phyloP scores from a whole-genome alignment of 2,797 vertebrate genomes.

The Phrynocephalus vlangalii region DNA sequence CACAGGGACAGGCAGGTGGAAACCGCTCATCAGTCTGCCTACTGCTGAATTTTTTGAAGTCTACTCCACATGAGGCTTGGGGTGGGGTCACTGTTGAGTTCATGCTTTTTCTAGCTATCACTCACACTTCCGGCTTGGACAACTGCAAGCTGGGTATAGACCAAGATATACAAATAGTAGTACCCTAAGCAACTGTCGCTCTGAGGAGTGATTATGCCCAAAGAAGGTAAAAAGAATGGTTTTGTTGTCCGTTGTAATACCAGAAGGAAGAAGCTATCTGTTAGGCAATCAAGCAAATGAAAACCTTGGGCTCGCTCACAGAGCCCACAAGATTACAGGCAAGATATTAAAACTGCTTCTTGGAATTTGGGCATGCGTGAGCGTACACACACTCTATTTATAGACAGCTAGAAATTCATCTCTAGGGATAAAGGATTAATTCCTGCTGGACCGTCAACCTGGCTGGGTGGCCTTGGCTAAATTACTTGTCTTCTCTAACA shows the following conservation, averaged over 20 bases:
- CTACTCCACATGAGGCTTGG: neutral
- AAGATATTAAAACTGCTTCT: conserved; percentile 20
- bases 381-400: conserved; percentile 14
- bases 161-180: conserved; percentile 21
- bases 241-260: conserved; percentile 35
- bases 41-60: conserved; percentile 8
- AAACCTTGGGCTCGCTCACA: conserved; percentile 28
- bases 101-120: neutral
- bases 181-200: conserved; percentile 27
- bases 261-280: conserved; percentile 40
- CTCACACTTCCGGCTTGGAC: conserved; percentile 5
- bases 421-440: conserved; percentile 15
- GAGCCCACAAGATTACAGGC: conserved; percentile 22
- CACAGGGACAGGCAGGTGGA: neutral
- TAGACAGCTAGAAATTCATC: conserved; percentile 15
- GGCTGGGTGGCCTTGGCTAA: conserved; percentile 21
- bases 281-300: conserved; percentile 41
- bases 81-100: neutral
- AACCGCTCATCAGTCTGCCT: neutral
- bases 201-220: conserved; percentile 30
- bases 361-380: neutral
- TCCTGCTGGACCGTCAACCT: neutral
- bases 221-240: conserved; percentile 33
- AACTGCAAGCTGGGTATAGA: neutral
- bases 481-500: neutral